These are phyloP conservation scores for Morbakka virulenta DNA, from an alignment of 30 jellyfish, hydroid and myxozoan species.

Conservation along the genomic window DNA sequence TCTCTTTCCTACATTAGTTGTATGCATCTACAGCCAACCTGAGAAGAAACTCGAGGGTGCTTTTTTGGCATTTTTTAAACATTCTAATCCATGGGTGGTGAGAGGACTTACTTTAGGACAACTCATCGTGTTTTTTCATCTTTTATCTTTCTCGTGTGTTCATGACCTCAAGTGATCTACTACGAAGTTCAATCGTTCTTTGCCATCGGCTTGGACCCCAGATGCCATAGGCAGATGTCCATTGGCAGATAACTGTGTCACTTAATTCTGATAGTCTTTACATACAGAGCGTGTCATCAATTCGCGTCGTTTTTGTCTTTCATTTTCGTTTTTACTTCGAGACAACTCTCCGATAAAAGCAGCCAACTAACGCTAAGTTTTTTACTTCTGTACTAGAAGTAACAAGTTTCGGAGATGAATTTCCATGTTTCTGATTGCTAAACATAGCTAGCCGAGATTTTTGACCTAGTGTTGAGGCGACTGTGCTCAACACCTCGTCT, in stretches of 20 bases:
- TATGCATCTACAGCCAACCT: slow-evolving; percentile 18
- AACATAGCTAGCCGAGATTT: slow-evolving; percentile 34
- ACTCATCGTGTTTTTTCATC: no score
- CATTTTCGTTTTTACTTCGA: slow-evolving; percentile 36
- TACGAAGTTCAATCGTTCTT: slow-evolving; percentile 22
- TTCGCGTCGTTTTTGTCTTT: slow-evolving; percentile 46
- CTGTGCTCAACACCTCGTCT: slow-evolving; percentile 12
- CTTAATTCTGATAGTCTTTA: slow-evolving; percentile 19
- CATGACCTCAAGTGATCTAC: slow-evolving; percentile 35
- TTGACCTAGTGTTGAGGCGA: slow-evolving; percentile 54
- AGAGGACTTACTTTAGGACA: no score
- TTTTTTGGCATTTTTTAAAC: neutral
- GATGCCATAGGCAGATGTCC: slow-evolving; percentile 52
- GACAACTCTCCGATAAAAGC: slow-evolving; percentile 48
- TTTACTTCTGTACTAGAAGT: slow-evolving; percentile 23
- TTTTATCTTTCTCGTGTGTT: slow-evolving; percentile 7
- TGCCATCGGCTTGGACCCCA: slow-evolving; percentile 32
- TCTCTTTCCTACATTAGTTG: slow-evolving; percentile 17
- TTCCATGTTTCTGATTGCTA: slow-evolving; percentile 17
- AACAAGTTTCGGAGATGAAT: no score
- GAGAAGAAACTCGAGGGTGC: slow-evolving; percentile 4
- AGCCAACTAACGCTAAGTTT: slow-evolving; percentile 31
- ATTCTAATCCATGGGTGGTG: slow-evolving; percentile 17
- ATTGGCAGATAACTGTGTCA: no score
- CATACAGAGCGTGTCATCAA: slow-evolving; percentile 45